Evolutionary conservation across 2,888 invertebrate species (phyloP), one percentile per base, ranked within the genome.

Genomic region (Microplitis deprimator): DNA sequence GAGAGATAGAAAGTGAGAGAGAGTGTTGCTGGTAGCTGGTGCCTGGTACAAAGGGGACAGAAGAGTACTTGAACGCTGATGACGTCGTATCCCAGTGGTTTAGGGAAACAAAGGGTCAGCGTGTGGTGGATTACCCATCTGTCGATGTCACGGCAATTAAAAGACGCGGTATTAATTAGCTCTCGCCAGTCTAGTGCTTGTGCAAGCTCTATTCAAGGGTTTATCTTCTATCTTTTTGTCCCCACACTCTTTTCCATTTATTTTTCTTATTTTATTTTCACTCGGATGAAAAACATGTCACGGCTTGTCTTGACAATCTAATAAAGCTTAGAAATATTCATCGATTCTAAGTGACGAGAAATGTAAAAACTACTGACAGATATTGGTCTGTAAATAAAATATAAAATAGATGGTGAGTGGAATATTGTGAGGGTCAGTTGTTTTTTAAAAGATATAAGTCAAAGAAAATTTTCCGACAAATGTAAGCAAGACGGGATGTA

Each of bases 91-190:
- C 20, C 67, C 67, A 67, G 38, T 29, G 67, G 5, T 7, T 8
- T 1, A 20, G 20, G 70, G 17, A 13, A 16, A 70, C 60, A 60
- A 60, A 60, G 70, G 70, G 50, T 60, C 70, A 70, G 38, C 50
- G 13, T 50, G 50, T 13, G 50, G 50, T 70, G 50, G 70, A 70
- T 77, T 77, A 62, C 62, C 50, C 68, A 17, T 70, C 84, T 84
- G 85, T 83, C 85, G 81, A 84, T 85, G 83, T 79, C 83, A 84
- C 84, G 84, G 82, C 83, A 85, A 85, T 85, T 83, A 84, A 84
- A 84, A 82, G 83, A 83, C 83, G 81, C 81, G 82, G 77, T 79
- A 79, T 84, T 85, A 85, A 85, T 85, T 85, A 85, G 81, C 60
- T 68, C 65, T 17, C 40, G 65, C 65, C 65, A 59, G 59, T 65